A percentile compares a stretch with the other conserved stretches of the same genome.
Evolutionary conservation across 2,888 invertebrate species (phyloP).

Genomic region (Tiliacea citrago): DNA sequence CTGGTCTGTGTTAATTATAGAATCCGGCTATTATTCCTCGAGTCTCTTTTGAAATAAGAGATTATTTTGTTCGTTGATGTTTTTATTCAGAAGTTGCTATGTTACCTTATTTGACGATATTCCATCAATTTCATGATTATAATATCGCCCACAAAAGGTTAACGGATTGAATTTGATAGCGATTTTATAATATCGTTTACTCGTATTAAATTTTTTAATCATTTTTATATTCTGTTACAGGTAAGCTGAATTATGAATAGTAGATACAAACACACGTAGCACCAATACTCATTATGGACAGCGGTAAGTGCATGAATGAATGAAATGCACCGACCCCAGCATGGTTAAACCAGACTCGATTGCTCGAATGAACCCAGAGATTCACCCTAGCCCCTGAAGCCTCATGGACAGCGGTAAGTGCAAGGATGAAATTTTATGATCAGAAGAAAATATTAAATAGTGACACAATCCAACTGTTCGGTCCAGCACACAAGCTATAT

Average conservation of each 20-base stretch:
- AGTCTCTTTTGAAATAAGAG: no score
- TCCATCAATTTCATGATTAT: not conserved
- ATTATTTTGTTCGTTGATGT: no score
- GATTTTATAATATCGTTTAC: not conserved
- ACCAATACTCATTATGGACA: not conserved
- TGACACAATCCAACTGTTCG: not conserved
- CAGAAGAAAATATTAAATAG: not conserved
- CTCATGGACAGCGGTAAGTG: conserved; percentile 14
- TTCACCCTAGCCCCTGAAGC: no score
- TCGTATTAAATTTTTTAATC: not conserved
- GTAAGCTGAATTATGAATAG: conserved; percentile 33
- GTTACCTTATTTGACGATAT: not conserved
- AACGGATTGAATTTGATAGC: not conserved
- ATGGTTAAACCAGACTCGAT: no score
- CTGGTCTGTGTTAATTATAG: no score
- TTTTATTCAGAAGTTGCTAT: not conserved
- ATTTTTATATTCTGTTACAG: conserved; percentile 34
- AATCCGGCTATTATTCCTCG: no score
- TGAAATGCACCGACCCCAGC: no score
- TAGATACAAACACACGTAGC: not conserved
- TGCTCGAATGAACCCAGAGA: no score
- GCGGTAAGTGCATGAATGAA: conserved; percentile 8
- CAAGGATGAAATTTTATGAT: not conserved
- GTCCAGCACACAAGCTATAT: no score
- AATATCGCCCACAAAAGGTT: not conserved